A percentile compares a stretch with the other conserved stretches of the same genome.
Conservation (phyloP, 1,140 invertebrate genomes). For the Drosophila arizonae region DNA sequence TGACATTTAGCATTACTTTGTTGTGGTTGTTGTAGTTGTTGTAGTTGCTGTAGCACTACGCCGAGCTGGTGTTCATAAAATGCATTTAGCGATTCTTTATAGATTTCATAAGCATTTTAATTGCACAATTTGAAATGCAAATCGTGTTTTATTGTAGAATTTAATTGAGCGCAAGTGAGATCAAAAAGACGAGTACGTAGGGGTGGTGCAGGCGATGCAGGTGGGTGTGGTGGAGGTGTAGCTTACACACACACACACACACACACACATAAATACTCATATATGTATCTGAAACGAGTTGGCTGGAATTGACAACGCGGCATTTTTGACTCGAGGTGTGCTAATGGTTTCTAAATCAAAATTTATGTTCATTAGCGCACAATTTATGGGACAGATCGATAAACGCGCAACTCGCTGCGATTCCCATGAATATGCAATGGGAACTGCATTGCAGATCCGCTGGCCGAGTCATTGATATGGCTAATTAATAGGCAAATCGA, state of each 20-base stretch:
- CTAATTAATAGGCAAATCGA: slow-evolving; percentile 70
- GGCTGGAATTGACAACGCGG: slow-evolving; percentile 37
- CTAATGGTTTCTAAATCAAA: slow-evolving; percentile 74
- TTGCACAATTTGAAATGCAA: slow-evolving; percentile 81
- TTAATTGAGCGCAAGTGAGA: slow-evolving; percentile 70
- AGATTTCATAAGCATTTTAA: slow-evolving; percentile 82
- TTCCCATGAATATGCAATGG: slow-evolving; percentile 65
- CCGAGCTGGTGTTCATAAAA: slow-evolving; percentile 58
- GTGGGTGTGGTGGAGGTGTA: slow-evolving; percentile 7
- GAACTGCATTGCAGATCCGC: slow-evolving; percentile 46
- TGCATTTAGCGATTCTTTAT: slow-evolving; percentile 78
- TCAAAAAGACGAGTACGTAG: slow-evolving; percentile 43
- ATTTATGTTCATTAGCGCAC: slow-evolving; percentile 68
- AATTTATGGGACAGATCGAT: slow-evolving; percentile 58
- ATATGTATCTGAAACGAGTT: slow-evolving; percentile 53
- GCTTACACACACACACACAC: not conserved
- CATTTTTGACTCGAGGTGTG: slow-evolving; percentile 59
- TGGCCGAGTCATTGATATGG: slow-evolving; percentile 52
- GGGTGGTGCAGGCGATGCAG: not conserved
- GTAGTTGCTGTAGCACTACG: slow-evolving; percentile 7
- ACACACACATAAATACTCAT: no score
- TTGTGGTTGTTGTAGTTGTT: slow-evolving; percentile 28
- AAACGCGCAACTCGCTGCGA: slow-evolving; percentile 1
- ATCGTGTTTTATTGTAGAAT: slow-evolving; percentile 77
- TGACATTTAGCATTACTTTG: slow-evolving; percentile 66